Evolutionary conservation across 2,113 vertebrate species (phyloP), one percentile per base, ranked within the genome.

Genomic region (Clarias magur): DNA sequence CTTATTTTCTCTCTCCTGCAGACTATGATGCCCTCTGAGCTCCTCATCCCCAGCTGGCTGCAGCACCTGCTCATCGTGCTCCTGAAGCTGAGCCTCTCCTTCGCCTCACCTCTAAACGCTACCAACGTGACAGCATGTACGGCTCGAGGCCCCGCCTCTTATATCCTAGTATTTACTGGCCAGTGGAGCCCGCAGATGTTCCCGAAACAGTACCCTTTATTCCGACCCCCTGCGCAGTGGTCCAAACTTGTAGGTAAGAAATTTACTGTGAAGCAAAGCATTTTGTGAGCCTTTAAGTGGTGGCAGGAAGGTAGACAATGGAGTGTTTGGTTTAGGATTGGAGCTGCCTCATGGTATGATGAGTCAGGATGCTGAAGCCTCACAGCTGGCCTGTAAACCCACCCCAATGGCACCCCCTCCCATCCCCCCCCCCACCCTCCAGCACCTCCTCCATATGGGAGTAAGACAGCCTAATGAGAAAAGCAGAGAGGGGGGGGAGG

Each of bases 161-260:
- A 96, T 91, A 93, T 95, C 86, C 90, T 96, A 90, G 94, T 95
- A 70, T 96, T 96, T 91, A 94, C 95, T 4, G 95, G 95, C 70
- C 94, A 95, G 89, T 96, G 95, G 95, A 95, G 93, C 83, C 93
- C 94, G 3, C 94, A 93, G 91, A 93, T 93, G 53, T 96, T 96
- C 90, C 95, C 95, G 48, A 96, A 96, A 85, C 95, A 96, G 92
- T 96, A 96, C 90, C 95, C 95, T 8, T 88, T 96, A 75, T 95
- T 95, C 92, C 92, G 95, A 0, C 95, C 95, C 15, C 95, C 95
- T 16, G 95, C 95, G 11, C 95, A 96, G 94, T 96, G 95, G 95
- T 96, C 95, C 90, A 95, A 96, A 88, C 93, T 96, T 85, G 92
- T 96, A 89, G 95, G 95, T 96, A 90, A 95, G 53, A 38, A 7